Evolutionary conservation across 2,888 invertebrate species (phyloP).

Genomic region (Watsonalla binaria): DNA sequence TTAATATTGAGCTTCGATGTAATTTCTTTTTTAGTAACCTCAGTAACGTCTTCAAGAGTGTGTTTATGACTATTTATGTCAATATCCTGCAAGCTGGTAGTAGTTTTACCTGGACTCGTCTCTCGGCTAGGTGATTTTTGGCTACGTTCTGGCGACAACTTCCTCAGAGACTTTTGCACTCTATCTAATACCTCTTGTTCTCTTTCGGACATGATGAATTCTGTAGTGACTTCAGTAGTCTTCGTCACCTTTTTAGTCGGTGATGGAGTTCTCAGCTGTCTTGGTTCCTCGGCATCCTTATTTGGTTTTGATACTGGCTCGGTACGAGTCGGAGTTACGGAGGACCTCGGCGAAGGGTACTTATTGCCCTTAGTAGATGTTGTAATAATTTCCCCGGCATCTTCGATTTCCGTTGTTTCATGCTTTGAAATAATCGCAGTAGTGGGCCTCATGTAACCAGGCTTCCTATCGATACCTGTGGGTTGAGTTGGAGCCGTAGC

Average conservation of each 20-base stretch:
- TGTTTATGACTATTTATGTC: slow-evolving; percentile 27
- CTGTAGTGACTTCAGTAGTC: slow-evolving; percentile 30
- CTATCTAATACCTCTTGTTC: slow-evolving; percentile 60
- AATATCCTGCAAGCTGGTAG: slow-evolving; percentile 45
- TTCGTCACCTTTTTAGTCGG: slow-evolving; percentile 32
- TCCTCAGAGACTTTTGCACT: slow-evolving; percentile 60
- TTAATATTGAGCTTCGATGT: slow-evolving; percentile 16
- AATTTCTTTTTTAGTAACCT: slow-evolving; percentile 21
- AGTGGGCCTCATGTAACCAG: slow-evolving; percentile 18
- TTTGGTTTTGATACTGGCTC: slow-evolving; percentile 7
- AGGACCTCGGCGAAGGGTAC: slow-evolving; percentile 11
- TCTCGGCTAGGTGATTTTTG: slow-evolving; percentile 48
- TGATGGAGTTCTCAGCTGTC: slow-evolving; percentile 31
- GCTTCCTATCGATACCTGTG: slow-evolving; percentile 1
- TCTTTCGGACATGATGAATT: slow-evolving; percentile 53
- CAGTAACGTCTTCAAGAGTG: slow-evolving; percentile 15
- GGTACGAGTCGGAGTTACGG: slow-evolving; percentile 16
- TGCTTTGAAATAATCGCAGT: slow-evolving; percentile 15
- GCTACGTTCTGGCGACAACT: slow-evolving; percentile 59
- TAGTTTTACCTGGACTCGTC: slow-evolving; percentile 44
- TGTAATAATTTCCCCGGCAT: slow-evolving; percentile 14
- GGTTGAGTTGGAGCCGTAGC: neutral
- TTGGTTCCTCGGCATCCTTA: slow-evolving; percentile 23
- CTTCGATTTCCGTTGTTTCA: slow-evolving; percentile 18
- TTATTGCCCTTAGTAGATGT: slow-evolving; percentile 7